Evolutionary conservation across 2,888 invertebrate species (phyloP), one percentile per base, ranked within the genome.

Genomic region (Chironomus tentans): DNA sequence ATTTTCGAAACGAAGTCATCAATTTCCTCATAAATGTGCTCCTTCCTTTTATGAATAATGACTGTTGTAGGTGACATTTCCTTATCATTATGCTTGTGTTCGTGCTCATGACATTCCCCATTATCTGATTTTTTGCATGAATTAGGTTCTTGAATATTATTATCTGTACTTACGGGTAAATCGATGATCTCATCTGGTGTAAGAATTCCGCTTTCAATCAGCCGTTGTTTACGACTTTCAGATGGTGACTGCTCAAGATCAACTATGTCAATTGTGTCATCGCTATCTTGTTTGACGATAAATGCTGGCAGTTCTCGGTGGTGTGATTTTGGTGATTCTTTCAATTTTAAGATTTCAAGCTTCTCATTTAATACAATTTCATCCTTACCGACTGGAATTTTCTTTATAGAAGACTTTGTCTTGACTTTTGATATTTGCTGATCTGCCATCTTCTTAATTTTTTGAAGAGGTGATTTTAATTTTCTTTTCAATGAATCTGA

Each of bases 1-100:
- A 77, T 74, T 47, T 65, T 71, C 1, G 70, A 74, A 22, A 70
- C 77, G 15, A 77, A 76, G 61, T 76, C 77, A 77, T 86, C 87
- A 78, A 89, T 89, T 77, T 89, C 89, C 82, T 89, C 89, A 78
- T 89, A 89, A 77, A 88, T 87, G 80, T 89, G 89, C 78, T 88
- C 88, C 79, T 87, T 87, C 78, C 85, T 86, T 80, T 86, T 84
- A 80, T 38, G 38, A 38, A 38, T 38, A 10, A 7, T 10, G 4
- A 38, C 10, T 38, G 38, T 38, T 38, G 38, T 38, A 10, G 38
- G 38, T 38, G 38, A 38, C 38, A 38, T 38, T 38, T 38, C 38
- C 38, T 38, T 38, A 10, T 38, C 38, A 7, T 38, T 38, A 38
- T 38, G 38, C 2, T 38, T 38, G 4, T 38, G 38, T 81, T 12